A percentile compares a stretch with the other conserved stretches of the same genome.
These are phyloP conservation scores for Zosterops pallidus DNA, from an alignment of 2,113 vertebrate species.

Conservation along the genomic window DNA sequence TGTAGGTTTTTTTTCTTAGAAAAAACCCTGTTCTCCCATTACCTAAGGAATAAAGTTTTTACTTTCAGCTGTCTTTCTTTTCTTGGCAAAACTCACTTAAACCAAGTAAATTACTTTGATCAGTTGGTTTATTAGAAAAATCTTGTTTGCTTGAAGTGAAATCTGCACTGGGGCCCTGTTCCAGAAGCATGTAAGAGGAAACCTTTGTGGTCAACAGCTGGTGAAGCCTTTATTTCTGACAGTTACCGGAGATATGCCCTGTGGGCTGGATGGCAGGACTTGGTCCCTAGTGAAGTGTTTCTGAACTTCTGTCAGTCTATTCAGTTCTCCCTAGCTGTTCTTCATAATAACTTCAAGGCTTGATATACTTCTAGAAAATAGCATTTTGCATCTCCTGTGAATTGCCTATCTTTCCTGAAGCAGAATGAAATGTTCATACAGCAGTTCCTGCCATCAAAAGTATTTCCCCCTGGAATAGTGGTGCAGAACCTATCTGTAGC, in stretches of 20 bases:
- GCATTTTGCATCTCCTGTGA: slow-evolving; percentile 36
- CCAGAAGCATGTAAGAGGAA: not conserved
- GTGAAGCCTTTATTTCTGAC: slow-evolving; percentile 31
- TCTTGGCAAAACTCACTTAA: not conserved
- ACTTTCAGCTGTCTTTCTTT: not conserved
- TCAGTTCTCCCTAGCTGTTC: slow-evolving; percentile 29
- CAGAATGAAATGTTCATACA: slow-evolving; percentile 37
- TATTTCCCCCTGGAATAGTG: slow-evolving; percentile 43
- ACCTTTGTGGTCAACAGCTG: not conserved
- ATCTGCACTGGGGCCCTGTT: not conserved
- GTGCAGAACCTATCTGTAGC: slow-evolving; percentile 9
- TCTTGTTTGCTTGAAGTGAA: not conserved
- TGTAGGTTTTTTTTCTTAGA: not conserved
- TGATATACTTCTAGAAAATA: slow-evolving; percentile 52
- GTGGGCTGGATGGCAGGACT: slow-evolving; percentile 10
- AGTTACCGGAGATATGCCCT: slow-evolving; percentile 11
- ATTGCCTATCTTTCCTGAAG: slow-evolving; percentile 58
- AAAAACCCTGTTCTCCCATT: not conserved
- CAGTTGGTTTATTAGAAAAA: not conserved
- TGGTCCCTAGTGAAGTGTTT: slow-evolving; percentile 21
- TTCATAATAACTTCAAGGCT: slow-evolving; percentile 39
- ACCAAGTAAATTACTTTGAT: not conserved
- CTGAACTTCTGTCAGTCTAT: slow-evolving; percentile 44
- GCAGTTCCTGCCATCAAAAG: slow-evolving; percentile 37
- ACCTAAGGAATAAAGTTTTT: not conserved